Evolutionary conservation across 2,113 vertebrate species (phyloP), one percentile per base, ranked within the genome.

Genomic region (Crotalus helleri): DNA sequence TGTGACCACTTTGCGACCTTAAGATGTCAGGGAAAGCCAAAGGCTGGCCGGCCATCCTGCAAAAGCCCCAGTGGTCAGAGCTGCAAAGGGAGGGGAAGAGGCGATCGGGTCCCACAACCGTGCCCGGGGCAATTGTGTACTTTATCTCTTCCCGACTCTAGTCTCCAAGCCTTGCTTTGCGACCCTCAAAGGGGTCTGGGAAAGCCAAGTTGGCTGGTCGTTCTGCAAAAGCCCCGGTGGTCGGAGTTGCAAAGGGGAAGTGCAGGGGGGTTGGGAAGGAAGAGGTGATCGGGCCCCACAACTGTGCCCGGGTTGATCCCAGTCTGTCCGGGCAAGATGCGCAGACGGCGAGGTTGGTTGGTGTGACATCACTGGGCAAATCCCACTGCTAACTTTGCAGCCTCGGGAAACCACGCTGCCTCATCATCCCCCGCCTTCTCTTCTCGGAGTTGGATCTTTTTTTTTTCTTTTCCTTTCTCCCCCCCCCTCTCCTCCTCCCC

Each of bases 341-440:
- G 29, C 12, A 61, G 26, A 1, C 13, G 4, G 44, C 10, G 61
- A 94, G 0, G 44, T 92, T 91, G 95, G 92, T 64, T 64, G 95
- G 92, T 24, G 95, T 0, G 55, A 93, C 91, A 94, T 1, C 29
- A 94, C 91, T 93, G 94, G 92, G 1, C 95, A 94, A 89, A 29
- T 21, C 54, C 39, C 74, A 11, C 23, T 57, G 54, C 91, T 59
- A 54, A 91, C 23, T 86, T 57, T 17, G 81, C 91, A 58, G 6
- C 44, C 90, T 13, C 24, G 46, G 44, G 24, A 26, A 26, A 39
- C 55, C 39, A 8, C 21, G 23, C 9, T 3, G 5, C 29, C 54
- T 2, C 64, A 29, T 64, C 3, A 2, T 46, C 1, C 17, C 12
- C 39, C 89, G 81, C 57, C 57, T 39, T 8, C 33, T n/a, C 53